A percentile compares a stretch with the other conserved stretches of the same genome.
These are phyloP conservation scores for Emys orbicularis DNA, from an alignment of 2,797 vertebrate genomes.

Conservation along the genomic window DNA sequence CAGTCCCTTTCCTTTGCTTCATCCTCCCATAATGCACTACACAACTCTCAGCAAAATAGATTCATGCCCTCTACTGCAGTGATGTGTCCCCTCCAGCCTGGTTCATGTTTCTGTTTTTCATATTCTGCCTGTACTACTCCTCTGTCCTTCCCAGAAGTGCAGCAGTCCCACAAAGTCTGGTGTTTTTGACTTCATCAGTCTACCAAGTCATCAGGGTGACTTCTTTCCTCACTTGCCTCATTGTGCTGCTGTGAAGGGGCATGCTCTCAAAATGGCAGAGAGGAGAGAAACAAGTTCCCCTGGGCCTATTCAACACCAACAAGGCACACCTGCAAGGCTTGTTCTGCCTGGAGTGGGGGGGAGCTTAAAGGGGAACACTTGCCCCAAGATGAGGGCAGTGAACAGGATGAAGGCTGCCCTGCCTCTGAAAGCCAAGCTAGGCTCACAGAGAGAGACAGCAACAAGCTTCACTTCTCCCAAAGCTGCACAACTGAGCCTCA, in stretches of 20 bases:
- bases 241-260: not conserved
- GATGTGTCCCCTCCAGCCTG: not conserved
- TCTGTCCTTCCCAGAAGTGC: not conserved
- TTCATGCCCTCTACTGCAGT: not conserved
- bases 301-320: not conserved
- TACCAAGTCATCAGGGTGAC: not conserved
- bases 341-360: not conserved
- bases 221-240: not conserved
- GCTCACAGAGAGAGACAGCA: not conserved
- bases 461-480: not conserved
- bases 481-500: not conserved
- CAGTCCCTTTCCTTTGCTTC: not conserved
- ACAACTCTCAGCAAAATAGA: not conserved
- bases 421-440: not conserved
- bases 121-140: not conserved
- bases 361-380: not conserved
- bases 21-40: not conserved
- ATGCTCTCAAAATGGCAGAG: not conserved
- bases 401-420: not conserved
- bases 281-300: not conserved
- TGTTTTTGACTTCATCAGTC: slow-evolving; percentile 12
- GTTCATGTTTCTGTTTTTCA: not conserved
- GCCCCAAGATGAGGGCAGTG: no score
- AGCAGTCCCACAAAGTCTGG: not conserved
- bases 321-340: not conserved